Evolutionary conservation across 2,797 vertebrate genomes (phyloP).

Genomic region (Alcedo quadribrachys): DNA sequence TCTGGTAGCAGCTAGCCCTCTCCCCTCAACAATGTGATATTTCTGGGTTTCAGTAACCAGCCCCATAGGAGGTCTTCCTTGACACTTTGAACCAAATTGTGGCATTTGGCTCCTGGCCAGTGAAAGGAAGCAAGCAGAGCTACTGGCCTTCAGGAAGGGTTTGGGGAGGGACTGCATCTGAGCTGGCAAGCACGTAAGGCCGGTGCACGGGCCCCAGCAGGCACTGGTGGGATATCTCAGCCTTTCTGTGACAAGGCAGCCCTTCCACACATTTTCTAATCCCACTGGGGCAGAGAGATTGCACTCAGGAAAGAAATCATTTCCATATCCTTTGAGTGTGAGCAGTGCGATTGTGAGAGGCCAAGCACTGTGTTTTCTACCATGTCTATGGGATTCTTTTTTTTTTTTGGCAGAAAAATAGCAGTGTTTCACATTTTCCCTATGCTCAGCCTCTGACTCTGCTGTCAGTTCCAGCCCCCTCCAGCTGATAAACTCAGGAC

Average conservation of each 20-base stretch:
- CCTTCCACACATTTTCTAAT: background rate
- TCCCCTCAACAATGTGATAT: background rate
- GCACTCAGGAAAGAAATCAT: background rate
- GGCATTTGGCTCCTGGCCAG: background rate
- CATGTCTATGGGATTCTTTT: background rate
- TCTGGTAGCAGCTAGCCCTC: constrained; percentile 8
- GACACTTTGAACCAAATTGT: constrained; percentile 2
- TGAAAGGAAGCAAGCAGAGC: rapidly evolving
- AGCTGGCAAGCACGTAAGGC: background rate
- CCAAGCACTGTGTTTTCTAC: background rate
- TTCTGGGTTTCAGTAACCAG: constrained; percentile 22
- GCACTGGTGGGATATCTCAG: background rate
- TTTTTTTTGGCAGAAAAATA: background rate
- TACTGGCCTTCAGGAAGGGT: background rate
- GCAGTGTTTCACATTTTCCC: rapidly evolving
- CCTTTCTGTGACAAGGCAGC: background rate
- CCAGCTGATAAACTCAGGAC: background rate
- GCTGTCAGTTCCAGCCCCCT: background rate
- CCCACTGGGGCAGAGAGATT: background rate
- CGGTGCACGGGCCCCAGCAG: rapidly evolving
- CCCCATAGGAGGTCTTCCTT: constrained; percentile 6
- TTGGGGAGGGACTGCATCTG: background rate
- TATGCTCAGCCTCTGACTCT: background rate
- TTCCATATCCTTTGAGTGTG: background rate
- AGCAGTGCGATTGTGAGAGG: background rate